Percentiles rank a stretch among this genome's conserved stretches.
Evolutionary conservation across 2,888 invertebrate species (phyloP).

Genomic region (Gonocerus acuteangulatus): DNA sequence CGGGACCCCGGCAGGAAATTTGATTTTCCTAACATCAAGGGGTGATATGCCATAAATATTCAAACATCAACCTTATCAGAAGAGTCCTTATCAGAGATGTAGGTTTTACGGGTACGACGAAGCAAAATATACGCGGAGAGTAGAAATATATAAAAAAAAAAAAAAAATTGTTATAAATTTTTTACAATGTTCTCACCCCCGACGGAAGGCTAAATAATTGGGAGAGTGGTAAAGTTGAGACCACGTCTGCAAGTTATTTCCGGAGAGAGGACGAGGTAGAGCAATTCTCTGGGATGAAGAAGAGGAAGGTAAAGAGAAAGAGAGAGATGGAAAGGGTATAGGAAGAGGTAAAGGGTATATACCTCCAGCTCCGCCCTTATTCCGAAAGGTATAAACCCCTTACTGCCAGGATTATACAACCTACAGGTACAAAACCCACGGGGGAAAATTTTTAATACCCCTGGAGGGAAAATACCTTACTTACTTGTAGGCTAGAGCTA

Average conservation of each 20-base stretch:
- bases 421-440: not conserved
- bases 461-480: no score
- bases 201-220: constrained; percentile 12
- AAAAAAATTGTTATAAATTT: constrained; percentile 11
- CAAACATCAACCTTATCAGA: constrained; percentile 10
- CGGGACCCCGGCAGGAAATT: not conserved
- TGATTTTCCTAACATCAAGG: not conserved
- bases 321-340: not conserved
- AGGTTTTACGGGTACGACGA: no score
- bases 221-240: constrained; percentile 5
- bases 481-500: no score
- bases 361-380: not conserved
- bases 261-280: not conserved
- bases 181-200: constrained; percentile 17
- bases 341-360: not conserved
- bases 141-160: not conserved
- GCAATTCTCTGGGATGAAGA: constrained; percentile 9
- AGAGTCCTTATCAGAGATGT: no score
- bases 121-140: not conserved
- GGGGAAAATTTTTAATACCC: no score
- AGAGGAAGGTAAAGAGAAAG: not conserved
- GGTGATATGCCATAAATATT: constrained; percentile 2
- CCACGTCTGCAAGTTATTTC: constrained; percentile 12
- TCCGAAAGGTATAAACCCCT: not conserved
- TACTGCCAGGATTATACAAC: constrained; percentile 1